Percentiles rank a stretch among this genome's conserved stretches.
Conservation (phyloP, 2,113 vertebrate species). For the Aleadryas rufinucha region DNA sequence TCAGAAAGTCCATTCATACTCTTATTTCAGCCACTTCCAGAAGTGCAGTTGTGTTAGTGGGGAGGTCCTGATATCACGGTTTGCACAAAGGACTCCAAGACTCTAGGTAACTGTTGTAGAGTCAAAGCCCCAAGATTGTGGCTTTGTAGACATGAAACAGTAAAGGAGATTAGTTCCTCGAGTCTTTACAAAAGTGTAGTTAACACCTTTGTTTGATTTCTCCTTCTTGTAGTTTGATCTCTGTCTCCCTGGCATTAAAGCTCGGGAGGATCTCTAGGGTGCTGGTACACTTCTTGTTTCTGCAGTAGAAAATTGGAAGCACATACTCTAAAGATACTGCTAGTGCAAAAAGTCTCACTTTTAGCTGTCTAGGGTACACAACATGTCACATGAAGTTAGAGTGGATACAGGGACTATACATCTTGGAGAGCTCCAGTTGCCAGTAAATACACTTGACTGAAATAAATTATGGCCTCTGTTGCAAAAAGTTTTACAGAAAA, state of each 20-base stretch:
- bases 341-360: background rate
- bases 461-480: background rate
- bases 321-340: background rate
- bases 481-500: background rate
- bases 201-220: background rate
- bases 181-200: background rate
- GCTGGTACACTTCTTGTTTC: background rate
- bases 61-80: background rate
- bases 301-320: background rate
- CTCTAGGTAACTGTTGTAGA: background rate
- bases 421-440: background rate
- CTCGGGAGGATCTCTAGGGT: background rate
- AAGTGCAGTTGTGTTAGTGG: background rate
- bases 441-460: background rate
- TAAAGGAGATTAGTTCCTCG: background rate
- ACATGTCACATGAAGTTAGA: background rate
- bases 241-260: background rate
- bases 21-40: background rate
- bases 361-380: background rate
- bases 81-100: background rate
- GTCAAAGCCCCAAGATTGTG: background rate
- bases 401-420: background rate
- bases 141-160: background rate
- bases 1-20: background rate
- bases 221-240: background rate